phyloP scores from a whole-genome alignment of 2,113 vertebrate species.

The Mormoops blainvillei region DNA sequence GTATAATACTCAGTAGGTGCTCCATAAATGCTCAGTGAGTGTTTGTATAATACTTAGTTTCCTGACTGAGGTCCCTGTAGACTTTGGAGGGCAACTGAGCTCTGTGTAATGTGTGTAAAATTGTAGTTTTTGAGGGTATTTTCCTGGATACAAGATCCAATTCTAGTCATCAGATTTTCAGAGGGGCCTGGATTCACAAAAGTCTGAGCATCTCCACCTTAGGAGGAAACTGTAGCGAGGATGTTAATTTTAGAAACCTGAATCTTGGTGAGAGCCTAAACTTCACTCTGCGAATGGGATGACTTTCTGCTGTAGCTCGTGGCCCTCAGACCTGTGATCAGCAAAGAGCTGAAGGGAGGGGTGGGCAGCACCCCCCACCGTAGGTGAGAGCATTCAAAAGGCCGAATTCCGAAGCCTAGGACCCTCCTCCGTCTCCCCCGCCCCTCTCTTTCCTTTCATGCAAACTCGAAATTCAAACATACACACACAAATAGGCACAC shows the following conservation, averaged over 20 bases:
- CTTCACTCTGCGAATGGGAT: not conserved
- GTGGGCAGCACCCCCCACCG: not conserved
- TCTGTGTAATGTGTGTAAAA: not conserved
- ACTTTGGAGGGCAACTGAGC: not conserved
- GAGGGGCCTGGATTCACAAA: not conserved
- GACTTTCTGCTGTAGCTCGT: not conserved
- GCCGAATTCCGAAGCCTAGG: not conserved
- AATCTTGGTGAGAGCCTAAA: not conserved
- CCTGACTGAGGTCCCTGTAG: not conserved
- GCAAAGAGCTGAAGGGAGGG: not conserved
- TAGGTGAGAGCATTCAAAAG: not conserved
- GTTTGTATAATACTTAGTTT: not conserved
- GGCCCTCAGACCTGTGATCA: not conserved
- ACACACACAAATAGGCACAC: not conserved
- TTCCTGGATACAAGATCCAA: not conserved
- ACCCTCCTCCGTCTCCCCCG: not conserved
- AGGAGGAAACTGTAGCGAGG: not conserved
- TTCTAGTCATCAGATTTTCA: not conserved
- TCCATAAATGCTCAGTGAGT: not conserved
- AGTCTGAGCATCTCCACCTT: not conserved
- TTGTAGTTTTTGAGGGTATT: not conserved
- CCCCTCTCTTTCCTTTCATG: not conserved
- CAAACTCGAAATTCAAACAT: not conserved
- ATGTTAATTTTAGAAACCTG: slow-evolving; percentile 9
- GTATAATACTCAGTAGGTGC: not conserved